Conservation (phyloP, 2,113 vertebrate species). For the Tyrannus savana region DNA sequence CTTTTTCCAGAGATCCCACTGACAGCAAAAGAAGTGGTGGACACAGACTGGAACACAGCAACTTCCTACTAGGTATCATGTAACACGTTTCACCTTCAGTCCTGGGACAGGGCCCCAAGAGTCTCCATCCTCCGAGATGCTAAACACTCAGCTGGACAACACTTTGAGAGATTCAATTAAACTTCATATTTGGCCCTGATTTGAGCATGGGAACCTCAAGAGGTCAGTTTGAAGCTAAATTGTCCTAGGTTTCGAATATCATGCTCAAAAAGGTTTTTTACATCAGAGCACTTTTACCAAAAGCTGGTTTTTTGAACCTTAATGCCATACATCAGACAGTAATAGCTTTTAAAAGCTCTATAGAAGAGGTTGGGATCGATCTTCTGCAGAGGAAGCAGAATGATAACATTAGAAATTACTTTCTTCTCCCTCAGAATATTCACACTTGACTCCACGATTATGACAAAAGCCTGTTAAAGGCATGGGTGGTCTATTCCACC, state of each 20-base stretch:
- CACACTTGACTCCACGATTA: not conserved
- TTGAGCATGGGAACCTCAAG: not conserved
- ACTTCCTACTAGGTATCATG: not conserved
- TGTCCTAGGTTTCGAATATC: not conserved
- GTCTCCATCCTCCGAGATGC: not conserved
- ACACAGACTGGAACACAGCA: not conserved
- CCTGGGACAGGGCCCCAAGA: not conserved
- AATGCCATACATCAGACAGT: not conserved
- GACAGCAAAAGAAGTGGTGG: not conserved
- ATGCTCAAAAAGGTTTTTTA: not conserved
- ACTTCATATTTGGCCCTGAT: not conserved
- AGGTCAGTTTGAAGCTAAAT: not conserved
- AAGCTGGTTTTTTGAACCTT: not conserved
- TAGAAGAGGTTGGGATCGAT: not conserved
- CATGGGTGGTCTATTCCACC: not conserved
- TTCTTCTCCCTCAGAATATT: not conserved
- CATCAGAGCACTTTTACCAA: not conserved
- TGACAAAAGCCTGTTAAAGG: not conserved
- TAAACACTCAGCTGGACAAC: not conserved
- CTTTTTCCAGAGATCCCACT: not conserved
- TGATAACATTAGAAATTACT: not conserved
- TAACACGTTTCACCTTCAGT: not conserved
- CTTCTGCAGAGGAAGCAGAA: not conserved
- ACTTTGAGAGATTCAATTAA: not conserved
- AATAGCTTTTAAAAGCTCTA: not conserved